Evolutionary conservation across 2,113 vertebrate genomes (phyloP), one percentile per base, ranked within the genome.

Genomic region (Cebus imitator): DNA sequence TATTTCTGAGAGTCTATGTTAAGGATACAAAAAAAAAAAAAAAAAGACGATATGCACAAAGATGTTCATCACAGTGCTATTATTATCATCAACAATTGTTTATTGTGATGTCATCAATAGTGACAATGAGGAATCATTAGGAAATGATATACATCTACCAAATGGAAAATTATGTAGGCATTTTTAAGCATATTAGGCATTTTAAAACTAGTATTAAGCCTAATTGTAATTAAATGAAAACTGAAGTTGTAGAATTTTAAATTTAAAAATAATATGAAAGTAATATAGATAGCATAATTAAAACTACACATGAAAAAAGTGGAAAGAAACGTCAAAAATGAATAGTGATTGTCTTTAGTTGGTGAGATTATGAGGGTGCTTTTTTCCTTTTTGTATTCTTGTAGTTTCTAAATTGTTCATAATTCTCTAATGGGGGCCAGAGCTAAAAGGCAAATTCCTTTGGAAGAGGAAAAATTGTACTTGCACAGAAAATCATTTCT

Each of bases 181-280:
- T 81, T 86, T 90, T 82, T 27, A 76, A 45, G 73, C 43, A 43
- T 18, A 17, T 18, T 48, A 78, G 45, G 75, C 75, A 78, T 17
- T 32, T 48, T 32, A 78, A 76, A 43, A 27, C 75, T 48, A 27
- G 43, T 17, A 48, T 45, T 25, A 37, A 25, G 8, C 16, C 11
- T 37, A 94, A 25, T 9, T 91, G 7, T 48, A 95, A 94, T 82
- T 97, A 87, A 81, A 52, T 91, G 14, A 91, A 96, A 98, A 91
- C 32, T 55, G 94, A 84, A 48, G 20, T 48, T 85, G 55, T 4
- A 52, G 21, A 87, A 72, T 72, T 87, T 87, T 52, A 72, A 17
- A 48, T 83, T 30, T 50, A 25, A 87, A 82, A 45, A 84, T 58
- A 82, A 81, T 40, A 58, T n/a, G 7, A 76, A 90, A 82, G 32